These are phyloP conservation scores for Corticium candelabrum DNA, from an alignment of 37 sponge, comb jelly and placozoan genomes.

Conservation along the genomic window DNA sequence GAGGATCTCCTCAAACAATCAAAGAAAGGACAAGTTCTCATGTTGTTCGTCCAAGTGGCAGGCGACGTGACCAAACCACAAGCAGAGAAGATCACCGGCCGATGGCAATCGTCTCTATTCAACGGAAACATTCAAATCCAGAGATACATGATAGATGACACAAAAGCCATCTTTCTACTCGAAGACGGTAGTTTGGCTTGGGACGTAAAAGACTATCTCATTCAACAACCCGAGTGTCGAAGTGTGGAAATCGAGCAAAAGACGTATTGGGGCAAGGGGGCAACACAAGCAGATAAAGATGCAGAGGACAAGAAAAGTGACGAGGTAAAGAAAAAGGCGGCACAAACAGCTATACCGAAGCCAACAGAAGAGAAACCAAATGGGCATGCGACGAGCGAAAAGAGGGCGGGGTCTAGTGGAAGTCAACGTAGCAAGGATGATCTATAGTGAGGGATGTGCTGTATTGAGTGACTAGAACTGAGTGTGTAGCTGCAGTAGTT, in stretches of 20 bases:
- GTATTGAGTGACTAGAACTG: too few species aligned
- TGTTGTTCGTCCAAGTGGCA: not conserved
- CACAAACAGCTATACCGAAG: too few species aligned
- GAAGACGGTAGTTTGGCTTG: not conserved
- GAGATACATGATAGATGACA: not conserved
- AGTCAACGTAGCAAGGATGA: too few species aligned
- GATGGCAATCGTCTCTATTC: not conserved
- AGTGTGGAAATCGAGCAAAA: not conserved
- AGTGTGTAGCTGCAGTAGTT: too few species aligned
- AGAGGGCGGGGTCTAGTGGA: too few species aligned
- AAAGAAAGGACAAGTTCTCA: not conserved
- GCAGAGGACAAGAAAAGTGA: not conserved
- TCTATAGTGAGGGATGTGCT: too few species aligned
- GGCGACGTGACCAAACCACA: not conserved
- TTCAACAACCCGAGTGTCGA: not conserved
- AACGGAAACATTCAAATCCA: not conserved
- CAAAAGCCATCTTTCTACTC: not conserved
- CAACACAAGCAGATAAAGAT: not conserved
- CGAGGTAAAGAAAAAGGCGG: not conserved
- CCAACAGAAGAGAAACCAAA: too few species aligned
- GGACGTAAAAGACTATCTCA: not conserved
- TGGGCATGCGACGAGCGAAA: too few species aligned
- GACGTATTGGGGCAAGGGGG: not conserved
- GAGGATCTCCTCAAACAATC: not conserved
- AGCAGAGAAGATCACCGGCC: not conserved